Evolutionary conservation across 2,113 vertebrate genomes (phyloP).

Genomic region (Podocnemis expansa): DNA sequence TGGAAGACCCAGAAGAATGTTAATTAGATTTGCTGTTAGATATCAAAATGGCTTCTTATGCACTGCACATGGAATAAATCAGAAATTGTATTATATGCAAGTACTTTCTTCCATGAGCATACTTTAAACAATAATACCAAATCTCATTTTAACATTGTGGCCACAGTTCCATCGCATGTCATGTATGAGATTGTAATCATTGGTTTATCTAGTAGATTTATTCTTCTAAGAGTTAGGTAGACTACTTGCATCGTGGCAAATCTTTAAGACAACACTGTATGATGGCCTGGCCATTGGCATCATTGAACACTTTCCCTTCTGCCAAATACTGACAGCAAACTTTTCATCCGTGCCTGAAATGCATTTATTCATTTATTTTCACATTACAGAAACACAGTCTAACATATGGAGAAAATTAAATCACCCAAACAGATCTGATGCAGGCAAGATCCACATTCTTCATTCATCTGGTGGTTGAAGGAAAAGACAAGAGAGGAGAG

Average conservation of each 20-base stretch:
- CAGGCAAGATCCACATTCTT: background rate
- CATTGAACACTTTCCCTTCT: background rate
- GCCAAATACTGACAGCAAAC: background rate
- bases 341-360: slow-evolving; percentile 6
- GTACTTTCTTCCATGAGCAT: background rate
- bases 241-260: background rate
- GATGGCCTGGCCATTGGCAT: background rate
- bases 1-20: background rate
- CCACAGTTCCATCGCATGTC: background rate
- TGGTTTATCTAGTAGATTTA: background rate
- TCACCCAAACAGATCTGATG: background rate
- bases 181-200: background rate
- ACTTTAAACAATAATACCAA: fast-evolving
- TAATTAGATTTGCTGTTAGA: background rate
- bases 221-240: fast-evolving
- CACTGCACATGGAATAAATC: background rate
- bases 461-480: background rate
- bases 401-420: slow-evolving; percentile 1
- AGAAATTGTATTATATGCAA: background rate
- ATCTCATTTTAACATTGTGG: background rate
- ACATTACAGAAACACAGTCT: background rate
- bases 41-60: background rate
- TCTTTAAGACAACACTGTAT: background rate
- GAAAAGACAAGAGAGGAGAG: background rate
- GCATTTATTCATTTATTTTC: background rate